phyloP scores from a whole-genome alignment of 1,140 invertebrate species.

The Calliphora vicina region DNA sequence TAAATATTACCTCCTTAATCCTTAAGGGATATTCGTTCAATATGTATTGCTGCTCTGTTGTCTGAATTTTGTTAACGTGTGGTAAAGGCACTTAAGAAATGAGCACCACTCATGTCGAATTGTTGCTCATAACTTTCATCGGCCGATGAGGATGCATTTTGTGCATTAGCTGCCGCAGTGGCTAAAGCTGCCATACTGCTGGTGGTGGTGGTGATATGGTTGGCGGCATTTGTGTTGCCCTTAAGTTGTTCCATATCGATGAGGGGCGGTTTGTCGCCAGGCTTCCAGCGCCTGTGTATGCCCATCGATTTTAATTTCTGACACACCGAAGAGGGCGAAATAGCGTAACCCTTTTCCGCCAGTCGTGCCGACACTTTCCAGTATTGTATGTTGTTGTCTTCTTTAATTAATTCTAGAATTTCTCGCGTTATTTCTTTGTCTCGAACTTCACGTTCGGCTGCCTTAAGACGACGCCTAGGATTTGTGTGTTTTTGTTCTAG shows the following conservation, averaged over 20 bases:
- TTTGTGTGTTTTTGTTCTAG: slow-evolving; percentile 37
- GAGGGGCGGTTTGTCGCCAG: slow-evolving; percentile 58
- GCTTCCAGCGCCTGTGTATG: slow-evolving; percentile 60
- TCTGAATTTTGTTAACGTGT: too few species aligned
- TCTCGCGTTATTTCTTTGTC: slow-evolving; percentile 62
- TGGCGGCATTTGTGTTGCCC: slow-evolving; percentile 47
- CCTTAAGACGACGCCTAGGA: slow-evolving; percentile 57
- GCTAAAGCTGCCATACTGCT: slow-evolving; percentile 36
- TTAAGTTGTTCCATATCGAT: slow-evolving; percentile 56
- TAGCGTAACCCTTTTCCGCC: slow-evolving; percentile 59
- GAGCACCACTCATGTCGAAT: slow-evolving; percentile 59
- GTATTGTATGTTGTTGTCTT: slow-evolving; percentile 61
- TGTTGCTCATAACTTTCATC: slow-evolving; percentile 56
- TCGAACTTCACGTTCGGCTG: slow-evolving; percentile 55
- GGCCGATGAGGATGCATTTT: slow-evolving; percentile 30
- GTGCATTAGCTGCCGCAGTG: slow-evolving; percentile 39
- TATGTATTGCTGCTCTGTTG: too few species aligned
- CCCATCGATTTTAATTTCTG: slow-evolving; percentile 62
- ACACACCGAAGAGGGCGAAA: slow-evolving; percentile 60
- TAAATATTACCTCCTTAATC: neutral
- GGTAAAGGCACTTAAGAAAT: slow-evolving; percentile 60
- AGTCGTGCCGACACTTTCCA: slow-evolving; percentile 61
- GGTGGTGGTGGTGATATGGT: slow-evolving; percentile 38
- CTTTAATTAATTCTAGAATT: slow-evolving; percentile 59
- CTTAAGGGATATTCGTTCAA: too few species aligned